A percentile compares a stretch with the other conserved stretches of the same genome.
Conservation (phyloP, 2,888 invertebrate genomes). For the Portevinia maculata region DNA sequence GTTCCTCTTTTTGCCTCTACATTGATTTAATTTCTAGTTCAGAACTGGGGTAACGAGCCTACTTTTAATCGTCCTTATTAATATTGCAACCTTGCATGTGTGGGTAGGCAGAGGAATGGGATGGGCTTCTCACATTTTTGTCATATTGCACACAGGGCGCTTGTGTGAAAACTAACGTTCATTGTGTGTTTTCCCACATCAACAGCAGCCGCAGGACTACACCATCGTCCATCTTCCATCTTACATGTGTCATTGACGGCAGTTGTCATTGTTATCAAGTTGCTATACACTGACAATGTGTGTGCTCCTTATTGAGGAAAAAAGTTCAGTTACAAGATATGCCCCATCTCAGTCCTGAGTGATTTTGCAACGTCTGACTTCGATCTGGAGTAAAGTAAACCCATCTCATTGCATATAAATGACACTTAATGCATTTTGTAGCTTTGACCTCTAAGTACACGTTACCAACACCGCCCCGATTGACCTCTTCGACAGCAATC, state of each 20-base stretch:
- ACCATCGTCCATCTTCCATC: no score
- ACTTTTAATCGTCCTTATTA: no score
- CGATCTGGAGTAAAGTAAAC: slow-evolving; percentile 32
- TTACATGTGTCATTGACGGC: slow-evolving; percentile 61
- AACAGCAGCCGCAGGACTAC: no score
- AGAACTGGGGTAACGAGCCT: no score
- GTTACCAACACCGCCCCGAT: not conserved
- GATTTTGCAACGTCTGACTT: slow-evolving; percentile 11
- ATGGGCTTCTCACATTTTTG: no score
- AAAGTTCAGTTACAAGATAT: slow-evolving; percentile 15
- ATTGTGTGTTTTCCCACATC: no score
- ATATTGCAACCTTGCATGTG: no score
- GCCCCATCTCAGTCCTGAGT: not conserved
- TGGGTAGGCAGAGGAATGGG: no score
- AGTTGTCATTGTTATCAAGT: slow-evolving; percentile 49
- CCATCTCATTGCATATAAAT: slow-evolving; percentile 66
- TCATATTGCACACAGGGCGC: no score
- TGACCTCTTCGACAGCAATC: slow-evolving; percentile 3
- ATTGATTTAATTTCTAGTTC: no score
- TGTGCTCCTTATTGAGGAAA: slow-evolving; percentile 15
- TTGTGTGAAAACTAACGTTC: no score
- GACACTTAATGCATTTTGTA: slow-evolving; percentile 37
- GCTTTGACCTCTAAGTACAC: slow-evolving; percentile 9
- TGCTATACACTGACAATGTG: not conserved
- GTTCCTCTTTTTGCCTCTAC: no score